phyloP scores from a whole-genome alignment of 92 coral and sea anemone genomes.

The Heteractis magnifica region DNA sequence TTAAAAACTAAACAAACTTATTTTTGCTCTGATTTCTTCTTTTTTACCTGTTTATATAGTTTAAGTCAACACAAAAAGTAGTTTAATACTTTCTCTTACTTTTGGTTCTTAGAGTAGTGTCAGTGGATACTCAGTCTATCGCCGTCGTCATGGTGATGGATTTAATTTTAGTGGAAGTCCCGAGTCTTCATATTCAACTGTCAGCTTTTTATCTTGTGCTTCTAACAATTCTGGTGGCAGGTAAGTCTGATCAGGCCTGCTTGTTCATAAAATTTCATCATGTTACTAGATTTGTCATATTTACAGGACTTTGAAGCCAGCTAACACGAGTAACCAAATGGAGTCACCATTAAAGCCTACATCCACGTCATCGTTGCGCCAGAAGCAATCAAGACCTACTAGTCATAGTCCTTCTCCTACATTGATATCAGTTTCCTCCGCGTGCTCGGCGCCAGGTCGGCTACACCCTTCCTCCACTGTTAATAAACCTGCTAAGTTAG shows the following conservation, averaged over 20 bases:
- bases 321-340: slow-evolving; percentile 35
- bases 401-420: slow-evolving; percentile 55
- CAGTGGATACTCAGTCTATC: slow-evolving; percentile 53
- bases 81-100: slow-evolving; percentile 5
- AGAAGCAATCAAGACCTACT: slow-evolving; percentile 45
- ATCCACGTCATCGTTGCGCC: slow-evolving; percentile 49
- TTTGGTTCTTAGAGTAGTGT: slow-evolving; percentile 67
- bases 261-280: neutral
- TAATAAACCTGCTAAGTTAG: slow-evolving; percentile 21
- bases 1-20: too few relatives aligned
- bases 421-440: slow-evolving; percentile 19
- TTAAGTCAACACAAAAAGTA: neutral
- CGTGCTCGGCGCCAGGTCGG: slow-evolving; percentile 40
- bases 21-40: too few relatives aligned
- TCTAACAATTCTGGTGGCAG: slow-evolving; percentile 78
- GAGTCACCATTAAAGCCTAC: slow-evolving; percentile 28
- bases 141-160: slow-evolving; percentile 35
- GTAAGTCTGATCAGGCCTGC: slow-evolving; percentile 30
- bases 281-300: neutral
- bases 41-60: neutral
- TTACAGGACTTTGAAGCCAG: slow-evolving; percentile 63
- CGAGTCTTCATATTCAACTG: slow-evolving; percentile 75
- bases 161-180: slow-evolving; percentile 76
- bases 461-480: slow-evolving; percentile 21
- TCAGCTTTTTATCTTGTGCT: slow-evolving; percentile 61